These are phyloP conservation scores for Pangasianodon hypophthalmus DNA, from an alignment of 2,113 vertebrate genomes.

Conservation along the genomic window DNA sequence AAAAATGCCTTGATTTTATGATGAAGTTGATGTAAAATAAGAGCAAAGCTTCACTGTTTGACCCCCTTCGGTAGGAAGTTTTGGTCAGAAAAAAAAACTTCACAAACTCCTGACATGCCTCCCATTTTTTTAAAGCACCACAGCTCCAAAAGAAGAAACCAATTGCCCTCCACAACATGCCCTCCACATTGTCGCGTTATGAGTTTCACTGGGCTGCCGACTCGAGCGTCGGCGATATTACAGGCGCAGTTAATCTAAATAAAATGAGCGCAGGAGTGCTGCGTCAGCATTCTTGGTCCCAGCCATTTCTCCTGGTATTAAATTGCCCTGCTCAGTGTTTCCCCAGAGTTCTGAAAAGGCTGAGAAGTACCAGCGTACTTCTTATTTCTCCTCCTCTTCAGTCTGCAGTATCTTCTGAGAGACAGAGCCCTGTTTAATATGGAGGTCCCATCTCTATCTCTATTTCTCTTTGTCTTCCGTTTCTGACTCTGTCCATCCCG, in stretches of 20 bases:
- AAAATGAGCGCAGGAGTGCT: constrained; percentile 69
- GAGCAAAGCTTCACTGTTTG: neutral
- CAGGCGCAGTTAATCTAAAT: constrained; percentile 72
- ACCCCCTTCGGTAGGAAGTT: neutral
- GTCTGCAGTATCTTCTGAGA: constrained; percentile 41
- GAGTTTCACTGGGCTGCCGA: constrained; percentile 67
- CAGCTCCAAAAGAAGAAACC: neutral
- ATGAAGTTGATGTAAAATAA: neutral
- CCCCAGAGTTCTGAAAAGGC: constrained; percentile 47
- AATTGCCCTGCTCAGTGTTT: constrained; percentile 69
- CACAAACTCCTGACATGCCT: neutral
- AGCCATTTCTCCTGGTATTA: constrained; percentile 66
- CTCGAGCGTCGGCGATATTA: constrained; percentile 68
- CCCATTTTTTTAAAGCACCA: neutral
- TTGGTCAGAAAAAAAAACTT: neutral
- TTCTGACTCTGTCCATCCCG: constrained; percentile 28
- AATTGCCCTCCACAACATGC: constrained; percentile 27
- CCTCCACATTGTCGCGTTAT: constrained; percentile 66
- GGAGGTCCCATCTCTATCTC: constrained; percentile 35
- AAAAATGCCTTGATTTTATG: neutral
- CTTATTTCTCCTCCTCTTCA: neutral
- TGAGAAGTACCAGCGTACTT: constrained; percentile 46
- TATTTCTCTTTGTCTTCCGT: constrained; percentile 8
- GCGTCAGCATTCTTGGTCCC: constrained; percentile 68
- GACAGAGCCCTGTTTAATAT: constrained; percentile 53